Evolutionary conservation across 2,113 vertebrate species (phyloP).

Genomic region (Syngnathus scovelli): DNA sequence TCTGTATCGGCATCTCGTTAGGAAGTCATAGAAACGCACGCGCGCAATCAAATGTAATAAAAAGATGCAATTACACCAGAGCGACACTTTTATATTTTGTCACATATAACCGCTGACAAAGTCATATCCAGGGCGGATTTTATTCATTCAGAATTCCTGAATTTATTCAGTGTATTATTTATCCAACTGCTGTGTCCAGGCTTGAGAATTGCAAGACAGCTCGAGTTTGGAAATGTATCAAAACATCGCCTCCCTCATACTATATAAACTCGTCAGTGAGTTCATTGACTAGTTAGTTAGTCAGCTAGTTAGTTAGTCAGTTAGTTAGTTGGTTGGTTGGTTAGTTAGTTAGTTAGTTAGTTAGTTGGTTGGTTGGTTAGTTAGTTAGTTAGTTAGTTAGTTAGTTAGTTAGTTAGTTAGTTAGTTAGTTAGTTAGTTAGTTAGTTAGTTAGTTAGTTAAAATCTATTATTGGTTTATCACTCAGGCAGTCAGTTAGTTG

Average conservation of each 20-base stretch:
- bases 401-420: too few species aligned
- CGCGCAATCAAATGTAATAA: background rate
- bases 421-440: too few species aligned
- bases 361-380: too few species aligned
- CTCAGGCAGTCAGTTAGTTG: too few species aligned
- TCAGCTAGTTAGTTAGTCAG: background rate
- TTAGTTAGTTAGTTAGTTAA: too few species aligned
- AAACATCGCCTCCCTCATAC: background rate
- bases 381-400: too few species aligned
- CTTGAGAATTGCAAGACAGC: background rate
- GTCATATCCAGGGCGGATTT: background rate
- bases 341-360: too few species aligned
- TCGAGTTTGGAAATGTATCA: background rate
- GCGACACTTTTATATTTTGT: background rate
- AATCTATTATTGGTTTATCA: too few species aligned
- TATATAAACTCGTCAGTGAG: background rate
- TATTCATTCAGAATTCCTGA: background rate
- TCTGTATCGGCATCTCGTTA: slow-evolving; percentile 1
- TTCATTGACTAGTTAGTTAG: background rate
- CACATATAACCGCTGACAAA: background rate
- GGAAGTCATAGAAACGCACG: background rate
- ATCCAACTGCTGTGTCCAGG: background rate
- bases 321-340: background rate
- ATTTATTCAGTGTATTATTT: slow-evolving; percentile 2
- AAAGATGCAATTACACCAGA: background rate